Percentiles rank a stretch among this genome's conserved stretches.
Evolutionary conservation across 2,797 vertebrate species (phyloP).

Genomic region (Argentina silus): DNA sequence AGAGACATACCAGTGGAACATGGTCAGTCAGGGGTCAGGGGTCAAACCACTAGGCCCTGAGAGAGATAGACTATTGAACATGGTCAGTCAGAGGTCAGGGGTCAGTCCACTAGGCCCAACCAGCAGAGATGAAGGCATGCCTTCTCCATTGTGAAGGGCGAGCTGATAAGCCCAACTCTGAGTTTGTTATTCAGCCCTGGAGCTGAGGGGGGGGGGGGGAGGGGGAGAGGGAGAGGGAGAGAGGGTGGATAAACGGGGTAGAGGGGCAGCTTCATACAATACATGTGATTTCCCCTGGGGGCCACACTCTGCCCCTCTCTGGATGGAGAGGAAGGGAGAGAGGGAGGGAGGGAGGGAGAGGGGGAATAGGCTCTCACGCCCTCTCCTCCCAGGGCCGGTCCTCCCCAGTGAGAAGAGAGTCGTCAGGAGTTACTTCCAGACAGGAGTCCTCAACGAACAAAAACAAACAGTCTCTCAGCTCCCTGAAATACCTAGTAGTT

Average conservation of each 20-base stretch:
- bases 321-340: constrained; percentile 32
- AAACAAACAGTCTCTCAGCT: too few relatives aligned
- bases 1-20: neutral
- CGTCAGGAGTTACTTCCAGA: too few relatives aligned
- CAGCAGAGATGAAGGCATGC: constrained; percentile 63
- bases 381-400: too few relatives aligned
- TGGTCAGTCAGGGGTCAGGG: constrained; percentile 15
- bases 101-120: constrained; percentile 54
- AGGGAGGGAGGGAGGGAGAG: constrained; percentile 18
- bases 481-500: too few relatives aligned
- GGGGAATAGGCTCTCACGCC: too few relatives aligned
- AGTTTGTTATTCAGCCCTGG: constrained; percentile 69
- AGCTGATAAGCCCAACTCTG: constrained; percentile 47
- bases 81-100: constrained; percentile 42
- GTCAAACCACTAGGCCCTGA: constrained; percentile 49
- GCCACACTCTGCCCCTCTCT: constrained; percentile 25
- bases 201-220: constrained; percentile 4
- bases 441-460: too few relatives aligned
- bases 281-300: constrained; percentile 61
- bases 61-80: neutral
- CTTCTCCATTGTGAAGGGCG: constrained; percentile 54
- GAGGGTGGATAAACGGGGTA: constrained; percentile 33
- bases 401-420: too few relatives aligned
- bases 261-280: constrained; percentile 41
- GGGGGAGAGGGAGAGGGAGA: constrained; percentile 49